Evolutionary conservation across 2,113 vertebrate species (phyloP).

Genomic region (Amphiprion ocellaris): DNA sequence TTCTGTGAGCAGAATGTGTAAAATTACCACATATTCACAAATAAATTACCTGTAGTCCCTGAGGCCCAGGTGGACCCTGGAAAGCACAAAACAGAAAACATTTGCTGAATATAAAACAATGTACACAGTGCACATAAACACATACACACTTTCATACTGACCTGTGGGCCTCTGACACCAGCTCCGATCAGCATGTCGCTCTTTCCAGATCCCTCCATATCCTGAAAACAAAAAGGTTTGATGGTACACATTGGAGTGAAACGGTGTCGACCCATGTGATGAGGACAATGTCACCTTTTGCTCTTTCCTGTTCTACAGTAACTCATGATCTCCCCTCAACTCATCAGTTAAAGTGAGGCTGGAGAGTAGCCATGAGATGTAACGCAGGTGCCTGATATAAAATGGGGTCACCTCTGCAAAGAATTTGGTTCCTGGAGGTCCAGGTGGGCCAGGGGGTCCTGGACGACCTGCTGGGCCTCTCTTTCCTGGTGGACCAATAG

Average conservation of each 20-base stretch:
- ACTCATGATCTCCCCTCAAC: background rate
- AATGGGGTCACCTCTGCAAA: constrained; percentile 86
- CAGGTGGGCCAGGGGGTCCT: constrained; percentile 88
- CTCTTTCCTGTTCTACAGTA: background rate
- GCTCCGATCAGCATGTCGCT: constrained; percentile 65
- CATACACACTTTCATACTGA: constrained; percentile 63
- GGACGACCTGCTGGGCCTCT: constrained; percentile 87
- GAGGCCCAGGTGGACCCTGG: constrained; percentile 77
- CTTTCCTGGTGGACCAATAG: constrained; percentile 83
- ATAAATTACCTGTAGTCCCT: constrained; percentile 81
- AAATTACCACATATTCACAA: background rate
- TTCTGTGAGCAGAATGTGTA: background rate
- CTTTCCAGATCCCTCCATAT: constrained; percentile 90
- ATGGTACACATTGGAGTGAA: background rate
- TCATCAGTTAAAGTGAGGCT: background rate
- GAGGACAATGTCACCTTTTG: background rate
- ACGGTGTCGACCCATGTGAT: background rate
- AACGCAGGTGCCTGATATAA: background rate
- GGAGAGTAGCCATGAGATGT: background rate
- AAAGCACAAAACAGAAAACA: background rate
- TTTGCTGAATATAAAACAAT: background rate
- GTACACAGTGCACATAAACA: background rate
- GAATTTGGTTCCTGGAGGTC: constrained; percentile 80
- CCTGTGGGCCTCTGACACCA: constrained; percentile 76
- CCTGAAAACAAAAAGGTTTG: constrained; percentile 80